Base-by-base conservation (phyloP, 2,797 vertebrate genomes). In the Hapalemur alaotrensis region DNA sequence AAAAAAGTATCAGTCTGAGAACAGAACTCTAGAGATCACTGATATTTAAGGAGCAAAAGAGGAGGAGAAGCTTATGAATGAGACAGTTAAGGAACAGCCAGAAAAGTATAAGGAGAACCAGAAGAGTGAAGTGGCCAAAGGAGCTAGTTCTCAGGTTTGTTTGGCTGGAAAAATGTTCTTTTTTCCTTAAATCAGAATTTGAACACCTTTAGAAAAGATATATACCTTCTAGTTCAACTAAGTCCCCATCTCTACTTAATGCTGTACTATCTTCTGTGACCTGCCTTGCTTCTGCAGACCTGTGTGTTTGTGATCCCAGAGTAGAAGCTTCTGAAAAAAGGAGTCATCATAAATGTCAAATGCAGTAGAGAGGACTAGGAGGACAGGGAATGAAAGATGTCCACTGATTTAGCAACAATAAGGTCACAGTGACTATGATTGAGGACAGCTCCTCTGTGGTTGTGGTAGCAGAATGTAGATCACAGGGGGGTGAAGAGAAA, bases 1-100 rank as follows among this genome's bases (percentile, higher is more conserved):
- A 92, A 46, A 94, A 84, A 22, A 97, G 22, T 50, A 94, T 83
- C 22, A 28, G 52, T 38, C 23, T 86, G 46, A 96, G 69, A 52
- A 95, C 38, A 93, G 94, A 95, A 91, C 30, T 43, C 85, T 67
- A 52, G 41, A 92, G 61, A 95, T 82, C 73, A 89, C n/a, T 61
- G 46, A 70, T 48, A 86, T 89, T 92, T 84, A 95, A 93, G 48
- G 85, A 43, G 48, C 17, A 89, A 95, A 57, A 94, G 32, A 96
- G 52, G 32, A 83, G 93, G 67, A 89, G 50, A 35, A 94, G n/a
- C 46, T 35, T 14, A 75, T 59, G 43, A 96, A 91, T 89, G 7
- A 91, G n/a, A 90, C 46, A 90, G 85, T 61, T 94, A 78, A 78
- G 52, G n/a, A 88, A 91, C 14, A 67, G 20, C 4, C 70, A 87